Evolutionary conservation across 30 jellyfish, hydroid and myxozoan genomes (phyloP).

Genomic region (Pelagia noctiluca): DNA sequence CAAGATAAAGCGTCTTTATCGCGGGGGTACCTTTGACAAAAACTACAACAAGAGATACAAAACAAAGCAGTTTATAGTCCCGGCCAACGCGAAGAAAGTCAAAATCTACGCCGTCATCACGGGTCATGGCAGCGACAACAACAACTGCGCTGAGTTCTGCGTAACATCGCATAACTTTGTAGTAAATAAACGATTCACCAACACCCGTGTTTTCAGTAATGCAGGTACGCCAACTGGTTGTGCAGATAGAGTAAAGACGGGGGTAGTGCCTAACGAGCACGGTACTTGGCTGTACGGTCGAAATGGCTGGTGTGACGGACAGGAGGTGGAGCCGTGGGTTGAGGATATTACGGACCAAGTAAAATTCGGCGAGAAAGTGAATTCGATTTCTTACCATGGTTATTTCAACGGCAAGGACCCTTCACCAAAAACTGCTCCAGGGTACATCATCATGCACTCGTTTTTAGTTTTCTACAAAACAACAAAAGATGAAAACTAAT

Average conservation of each 20-base stretch:
- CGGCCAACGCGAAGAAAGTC: constrained; percentile 78
- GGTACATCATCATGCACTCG: constrained; percentile 94
- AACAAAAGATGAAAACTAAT: constrained; percentile 14
- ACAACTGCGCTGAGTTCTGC: constrained; percentile 98
- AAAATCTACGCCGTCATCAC: constrained; percentile 82
- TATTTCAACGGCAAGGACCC: constrained; percentile 95
- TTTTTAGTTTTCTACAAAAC: constrained; percentile 81
- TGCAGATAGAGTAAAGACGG: constrained; percentile 93
- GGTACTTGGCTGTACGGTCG: constrained; percentile 99
- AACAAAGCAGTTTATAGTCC: constrained; percentile 70
- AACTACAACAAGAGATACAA: constrained; percentile 80
- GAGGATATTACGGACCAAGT: constrained; percentile 95
- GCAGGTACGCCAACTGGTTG: constrained; percentile 99
- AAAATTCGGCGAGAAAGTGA: constrained; percentile 43
- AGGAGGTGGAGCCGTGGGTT: constrained; percentile 97
- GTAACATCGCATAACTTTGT: constrained; percentile 91
- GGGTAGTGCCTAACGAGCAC: constrained; percentile 98
- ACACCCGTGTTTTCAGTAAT: constrained; percentile 86
- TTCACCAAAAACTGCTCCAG: constrained; percentile 83
- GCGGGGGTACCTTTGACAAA: constrained; percentile 92
- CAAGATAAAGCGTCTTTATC: constrained; percentile 69
- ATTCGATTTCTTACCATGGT: constrained; percentile 78
- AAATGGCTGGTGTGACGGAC: constrained; percentile 99
- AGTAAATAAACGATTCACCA: constrained; percentile 74
- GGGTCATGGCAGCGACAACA: constrained; percentile 98